Base-by-base conservation (phyloP, 2,113 vertebrate species). In the Danio rerio region DNA sequence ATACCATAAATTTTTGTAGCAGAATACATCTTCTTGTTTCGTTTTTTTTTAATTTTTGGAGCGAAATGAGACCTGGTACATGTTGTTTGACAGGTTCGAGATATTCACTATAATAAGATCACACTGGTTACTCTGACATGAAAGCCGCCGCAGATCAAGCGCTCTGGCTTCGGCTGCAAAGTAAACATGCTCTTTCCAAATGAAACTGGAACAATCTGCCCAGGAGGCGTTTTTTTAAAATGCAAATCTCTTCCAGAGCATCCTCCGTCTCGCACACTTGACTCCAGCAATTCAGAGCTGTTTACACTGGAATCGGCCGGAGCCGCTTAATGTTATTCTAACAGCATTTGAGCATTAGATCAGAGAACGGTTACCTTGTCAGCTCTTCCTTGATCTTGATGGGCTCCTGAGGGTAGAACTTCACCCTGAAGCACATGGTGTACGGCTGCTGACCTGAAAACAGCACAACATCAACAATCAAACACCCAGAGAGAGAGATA, bases 341-440 rank as follows among this genome's bases (percentile, higher is more conserved):
- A 42, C 18, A 20, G 47, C 15, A 40, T 69, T 43, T 79, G n/a
- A 31, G 31, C 31, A 15, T 81, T 62, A 62, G 16, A 21, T 71
- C 18, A 59, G 13, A 68, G 21, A 15, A 20, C 47, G 49, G 20
- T 89, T 96, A 99, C 98, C 97, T 99, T 87, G 98, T 99, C 80
- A 99, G 96, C 87, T 99, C 98, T 94, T 99, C 98, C 93, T 98
- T 99, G 91, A 99, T 98, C 93, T 99, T 99, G 95, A 99, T 91
- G 65, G 96, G 98, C 89, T 99, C 98, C 0, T 96, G 93, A 63
- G 98, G 98, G 91, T 99, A 99, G 94, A 99, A 99, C 95, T 99
- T 99, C 93, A 99, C 96, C 94, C 98, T 95, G 94, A 99, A 99
- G 93, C 98, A 99, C 98, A 99, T 98, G 66, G 95, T 99, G 89